Conservation (phyloP, 2,797 vertebrate species). For the Neomorphus geoffroyi region DNA sequence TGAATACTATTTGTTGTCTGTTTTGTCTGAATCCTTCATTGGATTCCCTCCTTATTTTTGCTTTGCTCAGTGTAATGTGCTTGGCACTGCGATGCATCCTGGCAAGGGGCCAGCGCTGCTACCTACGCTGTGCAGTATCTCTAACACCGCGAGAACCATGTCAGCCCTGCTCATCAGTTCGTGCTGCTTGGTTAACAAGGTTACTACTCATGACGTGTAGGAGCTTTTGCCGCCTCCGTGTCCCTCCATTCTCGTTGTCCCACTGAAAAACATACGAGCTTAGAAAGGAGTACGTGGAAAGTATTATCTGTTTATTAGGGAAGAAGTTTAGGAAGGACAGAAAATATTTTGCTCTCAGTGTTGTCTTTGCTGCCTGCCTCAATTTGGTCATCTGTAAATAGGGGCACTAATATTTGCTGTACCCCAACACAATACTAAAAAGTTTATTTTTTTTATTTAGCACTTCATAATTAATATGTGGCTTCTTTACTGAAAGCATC, state of each 20-base stretch:
- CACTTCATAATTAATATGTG: background rate
- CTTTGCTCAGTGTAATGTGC: background rate
- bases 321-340: background rate
- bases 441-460: background rate
- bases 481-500: background rate
- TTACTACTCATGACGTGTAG: background rate
- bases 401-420: background rate
- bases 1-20: background rate
- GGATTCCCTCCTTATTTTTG: background rate
- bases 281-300: background rate
- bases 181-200: background rate
- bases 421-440: background rate
- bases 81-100: background rate
- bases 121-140: slow-evolving; percentile 11
- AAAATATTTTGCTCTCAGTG: background rate
- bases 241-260: background rate
- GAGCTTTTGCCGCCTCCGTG: background rate
- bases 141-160: background rate
- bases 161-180: slow-evolving; percentile 1
- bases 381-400: background rate
- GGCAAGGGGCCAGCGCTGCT: background rate
- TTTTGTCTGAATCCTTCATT: background rate
- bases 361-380: background rate
- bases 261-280: background rate
- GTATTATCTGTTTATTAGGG: background rate